phyloP scores from a whole-genome alignment of 2,113 vertebrate species.

The Lota lota region DNA sequence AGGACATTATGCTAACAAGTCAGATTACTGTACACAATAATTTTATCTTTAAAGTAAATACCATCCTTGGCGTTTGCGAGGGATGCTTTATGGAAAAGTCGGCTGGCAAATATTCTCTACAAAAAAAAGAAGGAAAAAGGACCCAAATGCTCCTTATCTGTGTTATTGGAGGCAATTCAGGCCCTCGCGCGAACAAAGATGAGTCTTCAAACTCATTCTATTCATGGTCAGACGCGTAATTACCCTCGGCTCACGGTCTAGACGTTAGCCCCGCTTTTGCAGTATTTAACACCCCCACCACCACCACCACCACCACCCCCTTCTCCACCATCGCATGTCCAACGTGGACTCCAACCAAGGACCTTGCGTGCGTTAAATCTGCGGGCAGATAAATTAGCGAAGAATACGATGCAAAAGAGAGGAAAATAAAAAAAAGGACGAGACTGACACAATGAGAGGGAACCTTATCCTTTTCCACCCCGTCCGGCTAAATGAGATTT shows the following conservation, averaged over 20 bases:
- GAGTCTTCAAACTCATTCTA: conserved; percentile 90
- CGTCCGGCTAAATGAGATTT: conserved; percentile 99
- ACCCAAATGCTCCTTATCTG: conserved; percentile 81
- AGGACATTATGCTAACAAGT: conserved; percentile 81
- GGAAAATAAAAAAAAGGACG: not conserved
- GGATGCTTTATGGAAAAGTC: not conserved
- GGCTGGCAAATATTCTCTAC: conserved; percentile 7
- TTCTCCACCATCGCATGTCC: no score
- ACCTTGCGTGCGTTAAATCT: conserved; percentile 86
- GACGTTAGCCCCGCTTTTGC: conserved; percentile 92
- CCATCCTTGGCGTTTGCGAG: conserved; percentile 68
- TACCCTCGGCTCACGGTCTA: conserved; percentile 97
- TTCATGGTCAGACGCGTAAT: conserved; percentile 98
- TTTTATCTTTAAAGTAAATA: conserved; percentile 85
- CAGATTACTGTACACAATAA: conserved; percentile 84
- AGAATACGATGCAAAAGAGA: conserved; percentile 90
- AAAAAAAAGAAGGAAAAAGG: conserved; percentile 34
- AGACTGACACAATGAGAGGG: conserved; percentile 90
- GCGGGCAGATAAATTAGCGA: conserved; percentile 98
- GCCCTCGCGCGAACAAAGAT: conserved; percentile 83
- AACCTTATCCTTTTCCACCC: conserved; percentile 94
- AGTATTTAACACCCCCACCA: conserved; percentile 98
- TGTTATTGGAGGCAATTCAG: conserved; percentile 84
- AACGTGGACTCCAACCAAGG: no score
- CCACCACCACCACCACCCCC: conserved; percentile 68